Percentiles rank a stretch among this genome's conserved stretches.
phyloP scores from a whole-genome alignment of 2,888 invertebrate species.

The Cecidostiba fungosa region DNA sequence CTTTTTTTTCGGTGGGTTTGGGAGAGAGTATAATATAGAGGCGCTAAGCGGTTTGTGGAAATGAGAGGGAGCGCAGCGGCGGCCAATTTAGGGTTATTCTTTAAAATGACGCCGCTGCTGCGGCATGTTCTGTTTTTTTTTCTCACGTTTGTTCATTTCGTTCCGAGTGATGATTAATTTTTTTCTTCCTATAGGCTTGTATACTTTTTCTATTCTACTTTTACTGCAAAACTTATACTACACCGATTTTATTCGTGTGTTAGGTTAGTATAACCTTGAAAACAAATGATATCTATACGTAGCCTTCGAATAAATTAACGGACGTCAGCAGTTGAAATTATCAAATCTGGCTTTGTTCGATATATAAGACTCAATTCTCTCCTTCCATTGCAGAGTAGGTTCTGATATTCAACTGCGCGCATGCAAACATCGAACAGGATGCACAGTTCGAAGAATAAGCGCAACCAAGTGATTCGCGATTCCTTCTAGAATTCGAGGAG shows the following conservation, averaged over 20 bases:
- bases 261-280: too few species aligned
- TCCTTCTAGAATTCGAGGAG: slow-evolving; percentile 50
- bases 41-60: slow-evolving; percentile 48
- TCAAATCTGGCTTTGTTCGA: not conserved
- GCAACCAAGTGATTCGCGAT: slow-evolving; percentile 27
- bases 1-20: slow-evolving; percentile 8
- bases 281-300: too few species aligned
- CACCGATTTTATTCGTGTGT: too few species aligned
- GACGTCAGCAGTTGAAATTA: not conserved
- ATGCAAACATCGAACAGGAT: slow-evolving; percentile 35
- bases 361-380: too few species aligned
- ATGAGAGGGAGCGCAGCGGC: not conserved
- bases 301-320: not conserved
- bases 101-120: too few species aligned
- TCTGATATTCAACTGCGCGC: not conserved
- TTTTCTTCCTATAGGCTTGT: not conserved
- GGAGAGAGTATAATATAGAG: not conserved
- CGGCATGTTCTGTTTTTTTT: not conserved
- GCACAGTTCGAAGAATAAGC: slow-evolving; percentile 27
- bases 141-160: not conserved
- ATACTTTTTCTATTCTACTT: too few species aligned
- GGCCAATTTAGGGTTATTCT: not conserved
- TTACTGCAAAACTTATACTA: too few species aligned
- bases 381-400: not conserved
- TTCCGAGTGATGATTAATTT: not conserved